phyloP scores from a whole-genome alignment of 2,113 vertebrate species.

The Elgaria multicarinata region DNA sequence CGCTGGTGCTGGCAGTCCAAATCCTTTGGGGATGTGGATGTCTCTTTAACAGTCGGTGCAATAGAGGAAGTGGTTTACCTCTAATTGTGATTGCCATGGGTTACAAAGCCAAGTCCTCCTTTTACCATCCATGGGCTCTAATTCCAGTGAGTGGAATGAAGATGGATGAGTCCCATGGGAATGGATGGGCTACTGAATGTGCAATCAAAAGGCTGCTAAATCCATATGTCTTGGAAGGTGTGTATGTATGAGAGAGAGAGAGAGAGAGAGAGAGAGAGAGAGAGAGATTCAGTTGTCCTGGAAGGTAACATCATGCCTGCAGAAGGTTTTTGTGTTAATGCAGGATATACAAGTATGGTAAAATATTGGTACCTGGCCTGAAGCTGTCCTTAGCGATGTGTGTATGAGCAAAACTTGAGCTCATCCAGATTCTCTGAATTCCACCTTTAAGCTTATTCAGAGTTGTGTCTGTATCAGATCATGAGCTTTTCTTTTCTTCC shows the following conservation, averaged over 20 bases:
- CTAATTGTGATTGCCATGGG: neutral
- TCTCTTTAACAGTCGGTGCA: neutral
- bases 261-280: neutral
- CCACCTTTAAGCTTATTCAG: too few relatives aligned
- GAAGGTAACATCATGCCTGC: neutral
- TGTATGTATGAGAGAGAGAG: neutral
- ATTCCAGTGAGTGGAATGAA: neutral
- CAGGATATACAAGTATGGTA: neutral
- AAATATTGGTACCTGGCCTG: neutral
- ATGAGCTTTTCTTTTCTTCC: too few relatives aligned
- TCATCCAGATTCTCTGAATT: neutral
- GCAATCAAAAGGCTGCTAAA: neutral
- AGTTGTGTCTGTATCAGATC: too few relatives aligned
- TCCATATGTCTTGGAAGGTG: neutral
- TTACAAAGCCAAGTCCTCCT: neutral
- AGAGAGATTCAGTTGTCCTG: neutral
- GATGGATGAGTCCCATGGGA: neutral
- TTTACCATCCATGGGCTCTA: neutral
- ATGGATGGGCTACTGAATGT: neutral
- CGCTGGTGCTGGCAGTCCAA: neutral
- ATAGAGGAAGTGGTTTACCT: neutral
- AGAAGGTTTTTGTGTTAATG: neutral
- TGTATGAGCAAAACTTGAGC: neutral
- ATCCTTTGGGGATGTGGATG: neutral
- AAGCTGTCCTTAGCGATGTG: neutral